Percentiles rank a stretch among this genome's conserved stretches.
phyloP scores from a whole-genome alignment of 1,140 invertebrate species.

The Drosophila miranda region DNA sequence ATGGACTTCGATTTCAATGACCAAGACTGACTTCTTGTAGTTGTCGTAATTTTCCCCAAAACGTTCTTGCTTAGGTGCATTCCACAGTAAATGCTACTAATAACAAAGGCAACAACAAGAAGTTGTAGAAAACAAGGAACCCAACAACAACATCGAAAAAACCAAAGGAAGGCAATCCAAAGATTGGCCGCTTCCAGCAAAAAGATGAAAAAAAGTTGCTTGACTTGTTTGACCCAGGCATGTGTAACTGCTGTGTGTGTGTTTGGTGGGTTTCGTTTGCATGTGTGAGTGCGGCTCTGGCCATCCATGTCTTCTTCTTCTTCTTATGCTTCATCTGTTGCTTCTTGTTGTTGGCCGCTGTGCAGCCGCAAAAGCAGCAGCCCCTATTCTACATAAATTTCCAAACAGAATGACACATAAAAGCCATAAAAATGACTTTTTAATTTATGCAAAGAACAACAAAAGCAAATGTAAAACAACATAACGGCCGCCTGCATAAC shows the following conservation, averaged over 20 bases:
- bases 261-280: constrained; percentile 3
- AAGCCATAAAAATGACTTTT: constrained; percentile 50
- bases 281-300: constrained; percentile 37
- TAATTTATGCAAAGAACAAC: constrained; percentile 49
- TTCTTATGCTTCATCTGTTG: constrained; percentile 34
- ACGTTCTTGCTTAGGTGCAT: constrained; percentile 80
- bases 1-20: constrained; percentile 46
- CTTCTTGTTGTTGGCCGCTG: constrained; percentile 40
- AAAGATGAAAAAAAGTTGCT: constrained; percentile 71
- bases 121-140: constrained; percentile 29
- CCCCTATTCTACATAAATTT: constrained; percentile 63
- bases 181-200: constrained; percentile 68
- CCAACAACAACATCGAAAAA: constrained; percentile 51
- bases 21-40: constrained; percentile 31
- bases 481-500: constrained; percentile 40
- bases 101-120: constrained; percentile 61
- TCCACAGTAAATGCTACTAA: constrained; percentile 80
- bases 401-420: constrained; percentile 57
- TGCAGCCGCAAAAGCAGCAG: constrained; percentile 17
- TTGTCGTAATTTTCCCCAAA: constrained; percentile 68
- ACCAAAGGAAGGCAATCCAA: constrained; percentile 72
- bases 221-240: constrained; percentile 70
- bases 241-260: constrained; percentile 19
- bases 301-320: constrained; percentile 33
- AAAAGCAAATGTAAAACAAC: constrained; percentile 29